Evolutionary conservation across 2,113 vertebrate genomes (phyloP).

Genomic region (Chionodraco myersi): DNA sequence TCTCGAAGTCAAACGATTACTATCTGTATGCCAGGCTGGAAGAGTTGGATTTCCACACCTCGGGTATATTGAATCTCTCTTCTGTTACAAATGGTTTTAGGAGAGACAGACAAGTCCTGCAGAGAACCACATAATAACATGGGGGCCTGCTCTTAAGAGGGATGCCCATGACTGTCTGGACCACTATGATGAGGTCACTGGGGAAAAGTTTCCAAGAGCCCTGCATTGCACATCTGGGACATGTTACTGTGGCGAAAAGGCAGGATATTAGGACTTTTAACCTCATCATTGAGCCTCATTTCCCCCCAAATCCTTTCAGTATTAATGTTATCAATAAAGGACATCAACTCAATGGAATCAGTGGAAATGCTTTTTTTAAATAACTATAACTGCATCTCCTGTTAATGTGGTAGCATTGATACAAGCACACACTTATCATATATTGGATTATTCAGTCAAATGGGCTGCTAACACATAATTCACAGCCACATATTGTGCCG

Average conservation of each 20-base stretch:
- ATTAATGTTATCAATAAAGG: conserved; percentile 21
- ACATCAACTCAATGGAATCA: conserved; percentile 19
- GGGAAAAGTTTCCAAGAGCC: conserved; percentile 46
- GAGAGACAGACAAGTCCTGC: conserved; percentile 61
- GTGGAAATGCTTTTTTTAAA: conserved; percentile 24
- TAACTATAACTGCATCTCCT: not conserved
- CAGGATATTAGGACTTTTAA: conserved; percentile 62
- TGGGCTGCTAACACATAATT: conserved; percentile 16
- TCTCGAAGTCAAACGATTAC: conserved; percentile 46
- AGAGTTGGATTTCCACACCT: conserved; percentile 75
- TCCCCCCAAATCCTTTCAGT: conserved; percentile 10
- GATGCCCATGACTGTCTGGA: conserved; percentile 70
- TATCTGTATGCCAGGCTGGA: conserved; percentile 51
- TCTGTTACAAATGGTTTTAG: conserved; percentile 65
- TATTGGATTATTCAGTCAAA: conserved; percentile 33
- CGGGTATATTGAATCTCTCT: conserved; percentile 69
- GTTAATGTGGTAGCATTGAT: not conserved
- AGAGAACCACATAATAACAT: conserved; percentile 77
- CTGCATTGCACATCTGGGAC: conserved; percentile 73
- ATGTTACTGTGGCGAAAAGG: conserved; percentile 56
- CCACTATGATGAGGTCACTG: conserved; percentile 70
- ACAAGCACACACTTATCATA: conserved; percentile 24
- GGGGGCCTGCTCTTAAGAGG: conserved; percentile 53
- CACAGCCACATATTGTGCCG: conserved; percentile 32
- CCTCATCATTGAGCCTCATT: conserved; percentile 42